Evolutionary conservation across 2,113 vertebrate genomes (phyloP).

Genomic region (Rhea pennata): DNA sequence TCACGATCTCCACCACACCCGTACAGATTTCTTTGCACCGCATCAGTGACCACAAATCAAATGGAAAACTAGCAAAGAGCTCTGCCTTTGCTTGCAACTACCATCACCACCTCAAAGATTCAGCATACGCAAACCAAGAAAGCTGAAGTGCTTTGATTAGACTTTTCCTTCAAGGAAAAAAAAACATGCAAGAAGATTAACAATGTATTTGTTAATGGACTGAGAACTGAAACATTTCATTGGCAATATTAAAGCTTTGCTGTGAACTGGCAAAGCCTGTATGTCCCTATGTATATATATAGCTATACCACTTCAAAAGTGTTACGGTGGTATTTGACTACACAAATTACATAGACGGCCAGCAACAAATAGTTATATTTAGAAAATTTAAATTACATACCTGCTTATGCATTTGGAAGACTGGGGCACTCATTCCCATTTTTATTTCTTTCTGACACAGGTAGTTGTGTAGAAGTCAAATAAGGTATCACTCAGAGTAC

Average conservation of each 20-base stretch:
- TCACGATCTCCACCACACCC: background rate
- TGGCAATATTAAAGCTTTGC: background rate
- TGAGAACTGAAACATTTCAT: background rate
- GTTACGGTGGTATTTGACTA: background rate
- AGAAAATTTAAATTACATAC: background rate
- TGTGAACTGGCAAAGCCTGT: rapidly evolving
- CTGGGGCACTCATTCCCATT: background rate
- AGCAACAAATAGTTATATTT: background rate
- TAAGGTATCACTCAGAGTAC: background rate
- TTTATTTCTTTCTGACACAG: slow-evolving; percentile 43
- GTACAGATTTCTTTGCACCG: background rate
- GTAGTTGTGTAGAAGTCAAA: background rate
- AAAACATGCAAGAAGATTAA: background rate
- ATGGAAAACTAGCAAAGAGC: background rate
- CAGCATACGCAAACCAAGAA: rapidly evolving
- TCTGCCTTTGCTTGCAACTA: background rate
- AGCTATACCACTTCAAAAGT: background rate
- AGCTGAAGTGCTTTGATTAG: background rate
- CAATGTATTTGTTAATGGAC: rapidly evolving
- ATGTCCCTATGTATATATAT: background rate
- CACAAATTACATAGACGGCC: background rate
- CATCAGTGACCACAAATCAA: background rate
- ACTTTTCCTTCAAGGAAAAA: background rate
- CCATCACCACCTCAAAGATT: rapidly evolving
- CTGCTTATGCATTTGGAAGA: background rate